phyloP scores from a whole-genome alignment of 2,113 vertebrate species.

The Pterocles orientalis region DNA sequence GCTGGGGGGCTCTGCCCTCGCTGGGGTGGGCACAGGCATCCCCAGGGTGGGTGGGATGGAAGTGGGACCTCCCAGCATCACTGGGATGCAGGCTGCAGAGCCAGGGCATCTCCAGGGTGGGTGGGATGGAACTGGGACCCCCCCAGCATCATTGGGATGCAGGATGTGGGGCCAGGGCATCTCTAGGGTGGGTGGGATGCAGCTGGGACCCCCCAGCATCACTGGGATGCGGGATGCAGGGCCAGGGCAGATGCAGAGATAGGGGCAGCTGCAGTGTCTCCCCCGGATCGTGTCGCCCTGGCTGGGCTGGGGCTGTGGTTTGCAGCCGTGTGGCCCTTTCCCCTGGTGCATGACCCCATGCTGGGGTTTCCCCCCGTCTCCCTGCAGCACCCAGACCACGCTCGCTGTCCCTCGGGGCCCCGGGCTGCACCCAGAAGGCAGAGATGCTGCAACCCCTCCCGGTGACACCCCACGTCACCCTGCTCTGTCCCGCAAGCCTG shows the following conservation, averaged over 20 bases:
- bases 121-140: no score
- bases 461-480: fast-evolving
- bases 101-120: no score
- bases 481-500: fast-evolving
- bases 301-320: not conserved
- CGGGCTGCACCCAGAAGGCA: not conserved
- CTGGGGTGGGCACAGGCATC: no score
- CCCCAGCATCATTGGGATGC: no score
- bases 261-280: not conserved
- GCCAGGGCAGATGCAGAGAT: fast-evolving
- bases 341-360: fast-evolving
- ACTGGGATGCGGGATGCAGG: not conserved
- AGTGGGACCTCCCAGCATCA: no score
- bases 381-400: not conserved
- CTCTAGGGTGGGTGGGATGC: not conserved
- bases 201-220: not conserved
- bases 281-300: fast-evolving
- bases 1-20: not conserved
- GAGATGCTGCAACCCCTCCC: not conserved
- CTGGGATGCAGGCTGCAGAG: no score
- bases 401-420: not conserved
- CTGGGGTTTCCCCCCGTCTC: not conserved
- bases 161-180: no score
- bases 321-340: not conserved
- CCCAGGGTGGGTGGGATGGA: no score